Percentiles rank a stretch among this genome's conserved stretches.
Evolutionary conservation across 2,888 invertebrate species (phyloP).

Genomic region (Lacanobia wlatinum): DNA sequence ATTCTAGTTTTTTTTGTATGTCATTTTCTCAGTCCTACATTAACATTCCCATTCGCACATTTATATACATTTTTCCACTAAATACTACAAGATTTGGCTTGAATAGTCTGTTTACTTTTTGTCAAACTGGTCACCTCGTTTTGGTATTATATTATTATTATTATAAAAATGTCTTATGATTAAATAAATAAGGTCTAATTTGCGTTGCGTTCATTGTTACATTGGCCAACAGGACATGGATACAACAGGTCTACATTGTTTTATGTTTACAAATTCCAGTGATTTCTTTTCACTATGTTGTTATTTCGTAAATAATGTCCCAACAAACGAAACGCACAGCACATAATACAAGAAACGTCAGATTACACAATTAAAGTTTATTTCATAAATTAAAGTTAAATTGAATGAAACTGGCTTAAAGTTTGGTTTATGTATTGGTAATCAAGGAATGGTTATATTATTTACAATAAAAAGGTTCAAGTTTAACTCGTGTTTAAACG

Average conservation of each 20-base stretch:
- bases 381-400: slow-evolving; percentile 64
- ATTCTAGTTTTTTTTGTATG: too few species aligned
- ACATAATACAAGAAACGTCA: slow-evolving; percentile 45
- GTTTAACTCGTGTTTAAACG: slow-evolving; percentile 8
- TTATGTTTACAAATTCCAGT: neutral
- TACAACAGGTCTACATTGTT: neutral
- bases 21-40: slow-evolving; percentile 45
- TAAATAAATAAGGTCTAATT: slow-evolving; percentile 64
- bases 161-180: slow-evolving; percentile 61
- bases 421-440: slow-evolving; percentile 82
- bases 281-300: neutral
- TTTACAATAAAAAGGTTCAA: slow-evolving; percentile 42
- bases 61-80: slow-evolving; percentile 69
- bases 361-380: slow-evolving; percentile 46
- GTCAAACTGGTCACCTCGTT: slow-evolving; percentile 83
- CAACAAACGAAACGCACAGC: slow-evolving; percentile 31
- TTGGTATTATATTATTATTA: slow-evolving; percentile 79
- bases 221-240: neutral
- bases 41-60: slow-evolving; percentile 52
- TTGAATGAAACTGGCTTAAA: slow-evolving; percentile 80
- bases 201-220: slow-evolving; percentile 39
- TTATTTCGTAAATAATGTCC: slow-evolving; percentile 5
- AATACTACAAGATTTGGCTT: slow-evolving; percentile 67
- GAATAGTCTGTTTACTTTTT: slow-evolving; percentile 67
- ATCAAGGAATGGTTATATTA: slow-evolving; percentile 74